Evolutionary conservation across 2,113 vertebrate species (phyloP), one percentile per base, ranked within the genome.

Genomic region (Apodemus speciosus): DNA sequence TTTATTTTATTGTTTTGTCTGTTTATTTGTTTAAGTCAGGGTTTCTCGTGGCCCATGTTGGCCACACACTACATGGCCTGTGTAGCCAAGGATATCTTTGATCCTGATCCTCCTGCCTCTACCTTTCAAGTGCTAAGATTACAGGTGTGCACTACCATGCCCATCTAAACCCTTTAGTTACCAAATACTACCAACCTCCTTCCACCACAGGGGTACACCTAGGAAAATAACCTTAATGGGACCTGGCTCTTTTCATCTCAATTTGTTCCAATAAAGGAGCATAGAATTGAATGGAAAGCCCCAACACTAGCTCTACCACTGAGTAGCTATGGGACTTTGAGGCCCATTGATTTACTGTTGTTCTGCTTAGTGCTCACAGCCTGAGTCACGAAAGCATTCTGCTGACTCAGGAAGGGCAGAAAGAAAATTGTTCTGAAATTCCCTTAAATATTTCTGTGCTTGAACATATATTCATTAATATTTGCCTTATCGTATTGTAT

Each of bases 261-360:
- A 21, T 94, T 93, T 81, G 23, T 94, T 94, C 21, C 49, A 94
- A 49, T 7, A 40, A 92, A 88, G 9, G 35, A 85, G 20, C 53
- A 60, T 25, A 85, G 66, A 88, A 69, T 68, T 88, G 60, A 96
- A 23, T 89, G 35, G 3, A 73, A 85, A 77, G 27, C 76, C n/a
- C 64, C 46, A 38, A 66, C 83, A 76, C 16, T 40, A 72, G 60
- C 38, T 66, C 76, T 72, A 27, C 75, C 53, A 53, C 69, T 76
- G 51, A 88, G 23, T 13, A 93, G 40, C 75, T 66, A 7, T 60
- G 56, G 14, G 56, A 38, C n/a, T 60, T 83, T 62, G 87, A 46
- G 49, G 40, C 62, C 64, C 51, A 32, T 20, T 76, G 49, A 64
- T 73, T 81, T 81, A 69, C 38, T 81, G 40, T 51, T 95, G 91